phyloP scores from a whole-genome alignment of 1,140 invertebrate genomes.

The Nasonia giraulti region DNA sequence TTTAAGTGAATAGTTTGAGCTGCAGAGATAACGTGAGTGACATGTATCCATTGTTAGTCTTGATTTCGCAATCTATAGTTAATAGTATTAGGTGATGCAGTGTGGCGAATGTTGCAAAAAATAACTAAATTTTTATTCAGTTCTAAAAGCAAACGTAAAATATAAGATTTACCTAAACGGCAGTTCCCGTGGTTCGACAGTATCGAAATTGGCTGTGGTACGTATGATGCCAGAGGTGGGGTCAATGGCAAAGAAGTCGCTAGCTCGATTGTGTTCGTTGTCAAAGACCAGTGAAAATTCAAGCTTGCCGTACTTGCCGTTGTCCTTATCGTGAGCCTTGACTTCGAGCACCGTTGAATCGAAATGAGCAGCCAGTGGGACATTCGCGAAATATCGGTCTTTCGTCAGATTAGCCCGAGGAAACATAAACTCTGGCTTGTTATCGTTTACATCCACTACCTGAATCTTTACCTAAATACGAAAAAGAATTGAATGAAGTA shows the following conservation, averaged over 20 bases:
- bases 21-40: background rate
- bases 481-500: background rate
- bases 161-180: slow-evolving; percentile 76
- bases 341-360: slow-evolving; percentile 85
- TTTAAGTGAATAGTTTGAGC: background rate
- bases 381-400: slow-evolving; percentile 82
- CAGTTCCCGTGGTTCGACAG: slow-evolving; percentile 77
- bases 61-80: background rate
- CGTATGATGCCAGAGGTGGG: slow-evolving; percentile 82
- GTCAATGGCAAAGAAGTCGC: slow-evolving; percentile 83
- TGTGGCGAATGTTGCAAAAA: too few relatives aligned
- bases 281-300: slow-evolving; percentile 81
- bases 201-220: slow-evolving; percentile 82
- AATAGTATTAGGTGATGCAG: too few relatives aligned
- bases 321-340: slow-evolving; percentile 87
- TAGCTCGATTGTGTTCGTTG: slow-evolving; percentile 73
- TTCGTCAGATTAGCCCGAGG: slow-evolving; percentile 74
- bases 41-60: background rate
- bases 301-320: slow-evolving; percentile 85
- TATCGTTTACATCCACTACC: slow-evolving; percentile 91
- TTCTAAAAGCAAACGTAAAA: background rate
- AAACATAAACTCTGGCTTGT: slow-evolving; percentile 86
- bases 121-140: too few relatives aligned
- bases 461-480: slow-evolving; percentile 82
- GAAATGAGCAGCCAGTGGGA: slow-evolving; percentile 82